Evolutionary conservation across 2,113 vertebrate genomes (phyloP).

Genomic region (Apus apus): DNA sequence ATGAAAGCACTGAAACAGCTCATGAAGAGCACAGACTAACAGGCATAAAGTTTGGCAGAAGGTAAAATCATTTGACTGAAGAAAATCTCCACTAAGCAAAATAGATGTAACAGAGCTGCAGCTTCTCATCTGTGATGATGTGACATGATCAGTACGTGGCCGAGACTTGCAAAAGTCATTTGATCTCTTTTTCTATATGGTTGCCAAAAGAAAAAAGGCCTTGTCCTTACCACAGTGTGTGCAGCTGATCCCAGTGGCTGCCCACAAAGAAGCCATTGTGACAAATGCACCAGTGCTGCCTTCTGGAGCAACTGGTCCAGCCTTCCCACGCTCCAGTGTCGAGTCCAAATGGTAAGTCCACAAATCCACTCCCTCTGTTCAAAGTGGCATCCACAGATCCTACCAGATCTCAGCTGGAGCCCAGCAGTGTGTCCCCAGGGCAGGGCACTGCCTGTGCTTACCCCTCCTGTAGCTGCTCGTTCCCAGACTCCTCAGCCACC

Average conservation of each 20-base stretch:
- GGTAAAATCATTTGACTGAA: neutral
- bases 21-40: neutral
- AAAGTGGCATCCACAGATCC: neutral
- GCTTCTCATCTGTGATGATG: neutral
- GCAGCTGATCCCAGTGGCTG: neutral
- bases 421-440: neutral
- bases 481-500: constrained; percentile 95
- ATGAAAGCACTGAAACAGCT: neutral
- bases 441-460: constrained; percentile 55
- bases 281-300: neutral
- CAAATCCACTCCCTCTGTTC: neutral
- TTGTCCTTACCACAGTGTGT: neutral
- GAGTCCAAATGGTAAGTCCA: rapidly evolving
- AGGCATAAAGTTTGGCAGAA: neutral
- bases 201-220: neutral
- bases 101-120: neutral
- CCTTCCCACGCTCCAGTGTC: neutral
- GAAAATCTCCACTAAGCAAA: neutral
- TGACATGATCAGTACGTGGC: neutral
- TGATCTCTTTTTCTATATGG: neutral
- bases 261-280: neutral
- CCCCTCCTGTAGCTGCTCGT: constrained; percentile 93
- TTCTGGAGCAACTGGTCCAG: neutral
- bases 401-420: neutral
- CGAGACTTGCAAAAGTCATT: neutral